Evolutionary conservation across 1,140 invertebrate genomes (phyloP).

Genomic region (Drosophila chauvacae): DNA sequence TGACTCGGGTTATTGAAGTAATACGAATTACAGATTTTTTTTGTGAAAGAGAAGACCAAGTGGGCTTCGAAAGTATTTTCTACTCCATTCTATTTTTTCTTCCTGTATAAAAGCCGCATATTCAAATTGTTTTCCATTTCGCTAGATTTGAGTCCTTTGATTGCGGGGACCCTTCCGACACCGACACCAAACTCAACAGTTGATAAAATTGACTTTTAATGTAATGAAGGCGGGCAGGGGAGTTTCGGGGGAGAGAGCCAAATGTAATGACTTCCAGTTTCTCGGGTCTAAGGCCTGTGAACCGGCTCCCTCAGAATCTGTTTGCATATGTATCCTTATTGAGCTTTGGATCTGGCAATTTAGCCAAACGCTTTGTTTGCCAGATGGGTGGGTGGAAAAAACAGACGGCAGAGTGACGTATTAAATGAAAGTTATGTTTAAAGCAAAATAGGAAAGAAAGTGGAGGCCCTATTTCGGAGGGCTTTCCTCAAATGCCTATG

Average conservation of each 20-base stretch:
- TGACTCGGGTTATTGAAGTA: not conserved
- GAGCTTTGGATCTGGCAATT: constrained; percentile 28
- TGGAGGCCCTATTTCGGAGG: not conserved
- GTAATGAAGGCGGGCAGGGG: constrained; percentile 18
- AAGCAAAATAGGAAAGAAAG: not conserved
- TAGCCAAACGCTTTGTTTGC: constrained; percentile 44
- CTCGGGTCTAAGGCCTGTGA: constrained; percentile 11
- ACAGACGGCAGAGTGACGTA: constrained; percentile 1
- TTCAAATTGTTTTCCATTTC: constrained; percentile 56
- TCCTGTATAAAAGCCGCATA: constrained; percentile 19
- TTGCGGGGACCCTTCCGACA: constrained; percentile 31
- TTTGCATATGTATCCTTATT: constrained; percentile 19
- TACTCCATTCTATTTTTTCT: not conserved
- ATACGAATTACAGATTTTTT: not conserved
- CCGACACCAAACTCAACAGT: constrained; percentile 51
- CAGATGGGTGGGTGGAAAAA: constrained; percentile 5
- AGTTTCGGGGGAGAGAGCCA: constrained; percentile 1
- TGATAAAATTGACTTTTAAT: constrained; percentile 71
- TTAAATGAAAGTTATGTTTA: constrained; percentile 13
- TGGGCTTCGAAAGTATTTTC: not conserved
- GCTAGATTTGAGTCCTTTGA: constrained; percentile 59
- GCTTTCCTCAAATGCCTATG: not conserved
- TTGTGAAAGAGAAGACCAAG: not conserved
- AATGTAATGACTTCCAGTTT: constrained; percentile 44
- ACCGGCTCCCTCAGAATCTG: constrained; percentile 4